Percentiles rank a stretch among this genome's conserved stretches.
Conservation (phyloP, 2,797 vertebrate genomes). For the Tokudaia muenninki region DNA sequence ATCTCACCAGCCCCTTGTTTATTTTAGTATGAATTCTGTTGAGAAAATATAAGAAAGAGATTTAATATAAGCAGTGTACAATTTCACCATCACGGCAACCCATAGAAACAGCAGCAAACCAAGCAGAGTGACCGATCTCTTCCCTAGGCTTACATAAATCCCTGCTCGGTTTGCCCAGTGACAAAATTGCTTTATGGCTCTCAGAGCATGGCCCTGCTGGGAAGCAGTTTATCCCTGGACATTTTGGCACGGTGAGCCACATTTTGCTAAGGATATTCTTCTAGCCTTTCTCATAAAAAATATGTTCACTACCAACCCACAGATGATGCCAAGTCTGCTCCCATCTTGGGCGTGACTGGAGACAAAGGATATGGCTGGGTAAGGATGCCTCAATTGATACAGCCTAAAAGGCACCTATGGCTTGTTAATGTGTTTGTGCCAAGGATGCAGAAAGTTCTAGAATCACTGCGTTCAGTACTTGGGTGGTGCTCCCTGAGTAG, state of each 20-base stretch:
- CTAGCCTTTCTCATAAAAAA: conserved; percentile 7
- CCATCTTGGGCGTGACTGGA: background rate
- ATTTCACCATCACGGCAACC: background rate
- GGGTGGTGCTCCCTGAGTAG: background rate
- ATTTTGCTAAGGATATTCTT: background rate
- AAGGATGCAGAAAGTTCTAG: background rate
- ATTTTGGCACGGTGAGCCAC: background rate
- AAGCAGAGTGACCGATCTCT: too few species aligned
- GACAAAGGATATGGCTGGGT: background rate
- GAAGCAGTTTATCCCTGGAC: background rate
- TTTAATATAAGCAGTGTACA: background rate
- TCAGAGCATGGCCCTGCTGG: background rate
- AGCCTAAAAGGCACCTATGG: background rate
- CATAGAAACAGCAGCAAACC: background rate
- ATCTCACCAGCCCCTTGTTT: background rate
- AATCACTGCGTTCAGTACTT: background rate
- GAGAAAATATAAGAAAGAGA: background rate
- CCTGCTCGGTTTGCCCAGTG: background rate
- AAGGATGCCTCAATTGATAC: background rate
- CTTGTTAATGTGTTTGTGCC: background rate
- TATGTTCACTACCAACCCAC: background rate
- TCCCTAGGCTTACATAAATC: background rate
- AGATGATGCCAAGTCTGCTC: background rate
- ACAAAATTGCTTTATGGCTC: background rate
- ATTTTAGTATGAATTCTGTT: background rate